Conservation (phyloP, 2,888 invertebrate species). For the Chloroclysta siterata region DNA sequence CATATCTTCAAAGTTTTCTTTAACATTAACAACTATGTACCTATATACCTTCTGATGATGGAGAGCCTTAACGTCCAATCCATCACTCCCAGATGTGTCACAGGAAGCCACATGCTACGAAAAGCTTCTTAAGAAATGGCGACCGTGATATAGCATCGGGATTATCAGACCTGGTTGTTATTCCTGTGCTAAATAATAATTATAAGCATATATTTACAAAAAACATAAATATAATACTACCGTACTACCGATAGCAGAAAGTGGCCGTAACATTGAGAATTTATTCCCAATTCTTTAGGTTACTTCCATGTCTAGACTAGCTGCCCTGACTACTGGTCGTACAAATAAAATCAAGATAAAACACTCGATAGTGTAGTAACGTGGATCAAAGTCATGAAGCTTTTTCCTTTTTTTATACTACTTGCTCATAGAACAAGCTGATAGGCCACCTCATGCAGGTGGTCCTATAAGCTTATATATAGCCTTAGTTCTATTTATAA, state of each 20-base stretch:
- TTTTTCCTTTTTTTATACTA: too few relatives aligned
- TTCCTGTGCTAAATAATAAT: too few relatives aligned
- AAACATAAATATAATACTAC: too few relatives aligned
- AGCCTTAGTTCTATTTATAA: too few relatives aligned
- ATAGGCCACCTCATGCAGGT: too few relatives aligned
- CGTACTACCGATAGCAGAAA: too few relatives aligned
- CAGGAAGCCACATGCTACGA: background rate
- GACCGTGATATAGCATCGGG: background rate
- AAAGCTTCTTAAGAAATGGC: background rate
- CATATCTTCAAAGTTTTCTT: background rate
- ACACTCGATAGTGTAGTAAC: background rate
- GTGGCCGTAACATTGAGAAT: background rate
- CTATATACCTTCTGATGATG: background rate
- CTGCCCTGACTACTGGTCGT: constrained; percentile 12
- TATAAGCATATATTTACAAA: too few relatives aligned
- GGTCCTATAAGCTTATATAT: too few relatives aligned
- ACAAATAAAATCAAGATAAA: constrained; percentile 16
- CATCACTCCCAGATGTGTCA: constrained; percentile 8
- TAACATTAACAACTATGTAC: background rate
- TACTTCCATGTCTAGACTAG: constrained; percentile 21
- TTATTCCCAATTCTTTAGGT: constrained; percentile 16
- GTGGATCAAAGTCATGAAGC: too few relatives aligned
- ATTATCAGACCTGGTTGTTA: background rate
- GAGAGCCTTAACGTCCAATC: constrained; percentile 7
- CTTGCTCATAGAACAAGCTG: too few relatives aligned